These are phyloP conservation scores for Drosophila maculinotata DNA, from an alignment of 2,888 invertebrate species.

Conservation along the genomic window DNA sequence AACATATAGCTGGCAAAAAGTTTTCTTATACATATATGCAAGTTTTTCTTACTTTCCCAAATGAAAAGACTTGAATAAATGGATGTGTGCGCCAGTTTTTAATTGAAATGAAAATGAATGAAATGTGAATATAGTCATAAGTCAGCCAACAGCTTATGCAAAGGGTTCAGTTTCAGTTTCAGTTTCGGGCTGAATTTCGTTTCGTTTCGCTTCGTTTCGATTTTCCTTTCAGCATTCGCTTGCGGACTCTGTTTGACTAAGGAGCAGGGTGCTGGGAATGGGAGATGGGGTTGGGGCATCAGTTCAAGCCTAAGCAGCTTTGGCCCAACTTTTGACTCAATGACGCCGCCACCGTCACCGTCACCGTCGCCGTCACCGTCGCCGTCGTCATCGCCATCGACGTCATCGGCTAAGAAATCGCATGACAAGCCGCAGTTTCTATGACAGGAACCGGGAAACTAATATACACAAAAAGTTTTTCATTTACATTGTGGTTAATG, in stretches of 20 bases:
- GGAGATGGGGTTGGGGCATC: background rate
- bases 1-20: slow-evolving; percentile 6
- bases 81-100: slow-evolving; percentile 22
- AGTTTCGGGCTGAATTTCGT: background rate
- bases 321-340: no score
- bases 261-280: no score
- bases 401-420: slow-evolving; percentile 62
- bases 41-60: slow-evolving; percentile 13
- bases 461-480: slow-evolving; percentile 66
- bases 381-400: slow-evolving; percentile 20
- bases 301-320: slow-evolving; percentile 1
- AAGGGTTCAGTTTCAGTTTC: slow-evolving; percentile 38
- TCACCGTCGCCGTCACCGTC: slow-evolving; percentile 6
- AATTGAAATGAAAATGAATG: slow-evolving; percentile 43
- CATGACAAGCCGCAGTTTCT: slow-evolving; percentile 75
- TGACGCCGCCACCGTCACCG: no score
- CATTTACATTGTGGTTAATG: slow-evolving; percentile 64
- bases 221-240: slow-evolving; percentile 12
- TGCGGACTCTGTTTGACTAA: slow-evolving; percentile 3
- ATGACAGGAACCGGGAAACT: slow-evolving; percentile 68
- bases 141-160: slow-evolving; percentile 46
- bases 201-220: slow-evolving; percentile 8
- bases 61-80: slow-evolving; percentile 16
- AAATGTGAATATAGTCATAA: slow-evolving; percentile 20
- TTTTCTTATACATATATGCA: slow-evolving; percentile 10